Base-by-base conservation (phyloP, 2,797 vertebrate species). In the Brachyalestes nurse region DNA sequence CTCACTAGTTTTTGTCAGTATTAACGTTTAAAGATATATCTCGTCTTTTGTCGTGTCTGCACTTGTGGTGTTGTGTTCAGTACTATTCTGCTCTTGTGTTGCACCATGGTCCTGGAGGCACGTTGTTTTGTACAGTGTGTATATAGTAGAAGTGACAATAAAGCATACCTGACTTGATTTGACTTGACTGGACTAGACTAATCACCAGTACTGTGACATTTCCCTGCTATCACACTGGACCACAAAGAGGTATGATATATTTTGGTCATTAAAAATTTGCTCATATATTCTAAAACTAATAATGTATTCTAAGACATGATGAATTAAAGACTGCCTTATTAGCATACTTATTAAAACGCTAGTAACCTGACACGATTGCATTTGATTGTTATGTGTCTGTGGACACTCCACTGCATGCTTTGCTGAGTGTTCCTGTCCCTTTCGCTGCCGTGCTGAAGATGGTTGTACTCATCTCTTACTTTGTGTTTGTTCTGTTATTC, bases 261-360 rank as follows among this genome's bases (percentile, higher is more conserved):
- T 82, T 42, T 82, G 66, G 25, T 78, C 72, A 83, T 87, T 86
- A 80, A 85, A 82, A 85, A 86, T 87, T 77, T 81, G 85, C 28
- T 53, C 60, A 71, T 55, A 82, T 75, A 81, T 77, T 78, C 45
- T 34, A 67, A 76, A 75, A 85, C 65, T 69, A 70, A 82, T 87
- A 79, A 75, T 78, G 53, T 82, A 57, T 80, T 77, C 58, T 69
- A 51, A 45, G 72, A 81, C 66, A 84, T 81, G 78, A 86, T 79
- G 72, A 82, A 81, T 83, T 79, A 83, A 82, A 82, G 64, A 78
- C 57, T 78, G 62, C 19, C 70, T 77, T 80, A 86, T 86, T 86
- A 86, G 84, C 85, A 89, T 87, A 84, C 70, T 83, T 86, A 90
- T 88, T 86, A 85, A 80, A 83, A 72, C 72, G 23, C 75, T 76